Evolutionary conservation across 2,888 invertebrate genomes (phyloP).

Genomic region (Apamea sordens): DNA sequence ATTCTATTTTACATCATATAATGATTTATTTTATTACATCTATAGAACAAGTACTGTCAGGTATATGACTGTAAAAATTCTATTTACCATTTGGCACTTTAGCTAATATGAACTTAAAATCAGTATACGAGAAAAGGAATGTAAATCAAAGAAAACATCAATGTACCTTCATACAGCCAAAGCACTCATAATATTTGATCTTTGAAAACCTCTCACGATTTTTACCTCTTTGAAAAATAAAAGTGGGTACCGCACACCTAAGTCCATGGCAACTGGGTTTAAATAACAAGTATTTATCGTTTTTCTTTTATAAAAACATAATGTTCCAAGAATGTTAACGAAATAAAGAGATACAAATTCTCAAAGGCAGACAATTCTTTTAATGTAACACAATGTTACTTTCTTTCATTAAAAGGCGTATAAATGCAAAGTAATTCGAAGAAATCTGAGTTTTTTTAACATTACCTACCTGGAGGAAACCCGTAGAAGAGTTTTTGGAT

Average conservation of each 20-base stretch:
- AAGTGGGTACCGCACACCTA: conserved; percentile 27
- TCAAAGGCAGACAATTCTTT: conserved; percentile 58
- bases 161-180: background rate
- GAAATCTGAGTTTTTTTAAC: conserved; percentile 16
- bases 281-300: conserved; percentile 34
- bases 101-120: conserved; percentile 1
- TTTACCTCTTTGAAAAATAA: conserved; percentile 41
- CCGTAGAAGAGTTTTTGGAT: background rate
- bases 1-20: no score
- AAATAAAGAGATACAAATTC: conserved; percentile 54
- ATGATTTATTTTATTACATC: background rate
- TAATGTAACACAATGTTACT: conserved; percentile 46
- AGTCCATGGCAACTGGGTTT: conserved; percentile 30
- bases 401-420: conserved; percentile 45
- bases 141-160: conserved; percentile 42
- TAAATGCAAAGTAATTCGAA: conserved; percentile 40
- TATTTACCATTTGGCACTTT: background rate
- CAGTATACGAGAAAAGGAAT: conserved; percentile 16
- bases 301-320: conserved; percentile 3
- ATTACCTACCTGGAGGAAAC: background rate
- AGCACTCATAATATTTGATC: conserved; percentile 33
- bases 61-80: background rate
- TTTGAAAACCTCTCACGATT: conserved; percentile 23
- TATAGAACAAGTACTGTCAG: background rate
- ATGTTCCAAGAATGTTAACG: conserved; percentile 44